A percentile compares a stretch with the other conserved stretches of the same genome.
phyloP scores from a whole-genome alignment of 2,888 invertebrate genomes.

The Bembecia ichneumoniformis region DNA sequence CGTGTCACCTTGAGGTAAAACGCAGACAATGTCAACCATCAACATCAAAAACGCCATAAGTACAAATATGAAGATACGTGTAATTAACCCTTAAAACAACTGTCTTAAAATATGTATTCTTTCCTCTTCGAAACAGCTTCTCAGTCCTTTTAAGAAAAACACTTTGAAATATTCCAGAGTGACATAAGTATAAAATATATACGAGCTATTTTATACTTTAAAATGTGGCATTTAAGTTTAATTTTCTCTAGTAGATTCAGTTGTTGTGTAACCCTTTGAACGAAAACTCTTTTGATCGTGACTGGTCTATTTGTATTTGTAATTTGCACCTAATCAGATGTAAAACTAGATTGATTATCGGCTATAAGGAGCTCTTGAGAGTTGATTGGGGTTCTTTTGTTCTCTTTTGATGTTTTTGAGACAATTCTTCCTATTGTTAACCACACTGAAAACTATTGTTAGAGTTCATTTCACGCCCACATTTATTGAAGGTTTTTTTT shows the following conservation, averaged over 20 bases:
- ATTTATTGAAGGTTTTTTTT: constrained; percentile 9
- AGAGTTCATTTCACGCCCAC: constrained; percentile 25
- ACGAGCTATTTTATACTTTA: too few relatives aligned
- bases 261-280: too few relatives aligned
- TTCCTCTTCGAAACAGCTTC: constrained; percentile 14
- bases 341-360: constrained; percentile 68
- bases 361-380: constrained; percentile 34
- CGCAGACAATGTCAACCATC: constrained; percentile 40
- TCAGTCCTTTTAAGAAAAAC: constrained; percentile 26
- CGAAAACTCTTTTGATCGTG: constrained; percentile 36
- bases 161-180: constrained; percentile 10
- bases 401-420: constrained; percentile 30
- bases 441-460: constrained; percentile 18
- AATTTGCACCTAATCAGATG: constrained; percentile 69
- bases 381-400: constrained; percentile 45
- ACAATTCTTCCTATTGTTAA: constrained; percentile 39
- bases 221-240: too few relatives aligned
- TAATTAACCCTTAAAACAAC: constrained; percentile 27
- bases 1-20: constrained; percentile 66
- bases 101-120: constrained; percentile 26
- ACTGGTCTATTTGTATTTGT: constrained; percentile 64
- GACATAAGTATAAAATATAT: constrained; percentile 4
- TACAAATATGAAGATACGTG: constrained; percentile 2
- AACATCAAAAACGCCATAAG: constrained; percentile 21
- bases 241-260: too few relatives aligned